Evolutionary conservation across 1,140 invertebrate species (phyloP), one percentile per base, ranked within the genome.

Genomic region (Scaptomyza montana): DNA sequence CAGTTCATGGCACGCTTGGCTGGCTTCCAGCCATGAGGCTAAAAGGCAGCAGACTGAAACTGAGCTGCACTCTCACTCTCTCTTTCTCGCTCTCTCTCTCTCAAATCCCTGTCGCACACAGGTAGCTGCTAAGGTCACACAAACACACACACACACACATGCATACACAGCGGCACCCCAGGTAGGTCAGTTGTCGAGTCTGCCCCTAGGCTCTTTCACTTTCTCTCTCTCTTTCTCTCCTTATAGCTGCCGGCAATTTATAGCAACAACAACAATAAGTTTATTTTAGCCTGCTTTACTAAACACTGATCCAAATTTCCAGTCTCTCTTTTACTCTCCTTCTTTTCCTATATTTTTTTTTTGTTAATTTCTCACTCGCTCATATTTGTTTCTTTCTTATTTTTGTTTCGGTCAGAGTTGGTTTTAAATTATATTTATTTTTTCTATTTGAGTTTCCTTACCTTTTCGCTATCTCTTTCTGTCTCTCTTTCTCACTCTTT

Each of bases 81-180:
- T 33, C 30, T 7, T 5, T 33, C 30, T 28, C 43, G 3, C 41
- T 57, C 19, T 43, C 54, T 12, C 8, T 49, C 51, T 21, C 50
- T 47, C 19, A 36, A 33, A 1, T 33, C 43, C 9, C 2, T 30
- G 49, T 21, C 63, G 64, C 65, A 33, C 64, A 50, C 74, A 77
- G 74, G 74, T 77, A 77, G 74, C 73, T 41, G 57, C 54, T 64
- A 71, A 77, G 67, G 67, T 77, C 74, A 71, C 74, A 43, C 50
- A 19, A 41, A 46, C 55, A 50, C 49, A 30, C 49, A 21, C 16
- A 53, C 28, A 39, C 8, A 55, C 13, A 39, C 30, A n/a, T 7
- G 5, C 30, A 6, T 33, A 6, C 30, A 39, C 8, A 39, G 13
- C 4, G 12, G 13, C 25, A 49, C 46, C 54, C 50, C 68, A 71